phyloP scores from a whole-genome alignment of 2,113 vertebrate species.

The Riparia riparia region DNA sequence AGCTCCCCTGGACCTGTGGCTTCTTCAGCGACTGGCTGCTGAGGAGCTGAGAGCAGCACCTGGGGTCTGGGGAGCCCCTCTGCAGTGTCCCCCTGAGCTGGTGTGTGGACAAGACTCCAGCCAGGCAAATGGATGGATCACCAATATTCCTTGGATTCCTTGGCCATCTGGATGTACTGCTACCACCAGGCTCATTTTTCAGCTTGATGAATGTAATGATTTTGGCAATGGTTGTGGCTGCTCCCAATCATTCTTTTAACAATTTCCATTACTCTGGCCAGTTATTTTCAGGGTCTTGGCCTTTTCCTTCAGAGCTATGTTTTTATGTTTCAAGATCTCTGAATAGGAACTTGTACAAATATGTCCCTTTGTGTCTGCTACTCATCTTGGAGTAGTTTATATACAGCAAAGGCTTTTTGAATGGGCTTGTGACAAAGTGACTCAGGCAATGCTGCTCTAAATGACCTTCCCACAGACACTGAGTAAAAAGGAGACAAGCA shows the following conservation, averaged over 20 bases:
- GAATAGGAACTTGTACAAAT: not conserved
- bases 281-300: conserved; percentile 17
- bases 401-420: not conserved
- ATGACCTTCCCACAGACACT: not conserved
- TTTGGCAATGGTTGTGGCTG: conserved; percentile 7
- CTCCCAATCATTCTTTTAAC: conserved; percentile 36
- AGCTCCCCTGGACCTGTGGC: not conserved
- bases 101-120: not conserved
- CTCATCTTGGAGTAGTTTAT: not conserved
- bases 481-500: not conserved
- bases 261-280: conserved; percentile 40
- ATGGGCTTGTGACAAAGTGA: conserved; percentile 40
- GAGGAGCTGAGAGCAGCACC: not conserved
- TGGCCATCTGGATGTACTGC: not conserved
- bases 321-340: conserved; percentile 8
- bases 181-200: conserved; percentile 27
- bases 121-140: not conserved
- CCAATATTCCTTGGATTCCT: not conserved
- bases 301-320: not conserved
- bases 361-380: not conserved
- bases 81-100: not conserved
- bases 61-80: not conserved
- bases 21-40: fast-evolving
- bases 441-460: not conserved
- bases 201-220: conserved; percentile 18